Base-by-base conservation (phyloP, 2,888 invertebrate species). In the Dendrolimus pini region DNA sequence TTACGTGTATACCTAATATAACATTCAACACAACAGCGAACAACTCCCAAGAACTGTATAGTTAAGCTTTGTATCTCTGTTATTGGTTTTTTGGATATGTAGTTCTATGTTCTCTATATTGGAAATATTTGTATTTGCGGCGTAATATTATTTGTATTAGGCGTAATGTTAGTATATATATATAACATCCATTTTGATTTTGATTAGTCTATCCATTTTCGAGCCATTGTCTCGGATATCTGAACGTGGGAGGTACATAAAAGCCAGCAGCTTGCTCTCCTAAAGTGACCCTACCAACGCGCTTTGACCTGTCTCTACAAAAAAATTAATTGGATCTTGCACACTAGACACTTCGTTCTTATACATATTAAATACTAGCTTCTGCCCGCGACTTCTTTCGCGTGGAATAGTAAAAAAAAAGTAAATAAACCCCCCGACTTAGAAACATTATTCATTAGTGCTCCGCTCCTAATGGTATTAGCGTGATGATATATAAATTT, bases 271-370 rank as follows among this genome's bases (percentile, higher is more conserved):
- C 56, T 14, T 55, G 54, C 13, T 57, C 57, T 47, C 52, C 54
- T n/a, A 54, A 57, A 52, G 57, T 57, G 30, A 54, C 8, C 12
- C 52, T 47, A 3, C 54, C 54, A 55, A 57, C 57, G 10, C 54
- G 57, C n/a, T 57, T 57, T 54, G 42, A 1, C 57, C 57, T 52
- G 54, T 57, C 1, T 10, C 7, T 18, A 55, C 47, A n/a, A 54
- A 18, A 52, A 57, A 52, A 52, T 57, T 57, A 3, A 52, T 52
- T 54, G 52, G 52, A n/a, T 55, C 54, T 12, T 57, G 57, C 7
- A 57, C 57, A 54, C 55, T 57, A 7, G 57, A 54, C 41, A 57
- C 41, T 13, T 52, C 57, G 12, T 52, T 55, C 13, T 55, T 41
- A n/a, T 55, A 41, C 13, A 41, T 41, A 55, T 55, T 55, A 41